A percentile compares a stretch with the other conserved stretches of the same genome.
Conservation (phyloP, 2,888 invertebrate species). For the Sphaerophoria rueppellii region DNA sequence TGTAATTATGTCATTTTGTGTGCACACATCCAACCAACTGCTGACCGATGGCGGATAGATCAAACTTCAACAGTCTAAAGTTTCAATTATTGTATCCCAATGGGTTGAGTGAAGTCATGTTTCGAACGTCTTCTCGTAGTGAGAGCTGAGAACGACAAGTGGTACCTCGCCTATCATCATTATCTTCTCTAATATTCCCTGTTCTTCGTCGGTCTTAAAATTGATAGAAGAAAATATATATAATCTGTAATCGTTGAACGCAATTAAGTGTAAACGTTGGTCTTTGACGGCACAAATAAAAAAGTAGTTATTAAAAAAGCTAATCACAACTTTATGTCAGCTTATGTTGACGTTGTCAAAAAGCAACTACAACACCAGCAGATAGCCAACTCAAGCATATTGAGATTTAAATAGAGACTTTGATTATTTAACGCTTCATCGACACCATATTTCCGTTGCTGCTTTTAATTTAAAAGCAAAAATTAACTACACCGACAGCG, state of each 20-base stretch:
- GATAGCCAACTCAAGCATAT: neutral
- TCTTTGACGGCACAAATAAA: neutral
- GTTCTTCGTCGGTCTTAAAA: neutral
- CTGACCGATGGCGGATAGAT: neutral
- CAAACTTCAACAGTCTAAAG: constrained; percentile 58
- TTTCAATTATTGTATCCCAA: constrained; percentile 56
- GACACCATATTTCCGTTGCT: constrained; percentile 61
- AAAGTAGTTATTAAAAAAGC: constrained; percentile 1
- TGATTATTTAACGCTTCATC: constrained; percentile 66
- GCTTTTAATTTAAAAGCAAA: constrained; percentile 61
- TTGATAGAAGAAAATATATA: constrained; percentile 46
- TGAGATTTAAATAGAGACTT: neutral
- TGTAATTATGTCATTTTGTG: constrained; percentile 69
- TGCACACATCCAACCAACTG: constrained; percentile 7
- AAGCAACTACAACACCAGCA: neutral
- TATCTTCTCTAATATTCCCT: constrained; percentile 3
- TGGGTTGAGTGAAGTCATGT: constrained; percentile 57
- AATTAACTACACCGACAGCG: constrained; percentile 19
- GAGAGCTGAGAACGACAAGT: constrained; percentile 15
- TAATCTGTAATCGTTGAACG: constrained; percentile 42
- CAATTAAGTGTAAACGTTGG: constrained; percentile 38
- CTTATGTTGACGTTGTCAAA: constrained; percentile 1
- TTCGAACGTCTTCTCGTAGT: constrained; percentile 3
- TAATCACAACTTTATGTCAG: constrained; percentile 37
- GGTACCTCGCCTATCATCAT: constrained; percentile 12